Evolutionary conservation across 37 sponge, comb jelly and placozoan genomes (phyloP), one percentile per base, ranked within the genome.

Genomic region (Cliona cf. orientalis): DNA sequence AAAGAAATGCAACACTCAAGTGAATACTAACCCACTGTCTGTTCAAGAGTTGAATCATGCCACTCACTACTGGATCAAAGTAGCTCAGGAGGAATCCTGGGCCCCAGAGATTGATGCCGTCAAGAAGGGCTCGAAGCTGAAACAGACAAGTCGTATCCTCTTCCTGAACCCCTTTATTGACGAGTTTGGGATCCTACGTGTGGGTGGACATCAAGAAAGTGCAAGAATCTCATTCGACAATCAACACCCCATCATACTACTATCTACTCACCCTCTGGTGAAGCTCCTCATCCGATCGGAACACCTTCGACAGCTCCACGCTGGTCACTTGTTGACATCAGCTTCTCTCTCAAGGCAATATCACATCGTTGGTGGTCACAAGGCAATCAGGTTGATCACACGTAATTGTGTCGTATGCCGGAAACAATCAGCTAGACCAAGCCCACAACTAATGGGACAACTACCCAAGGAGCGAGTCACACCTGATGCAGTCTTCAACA

Each of bases 381-480:
- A n/a, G n/a, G n/a, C n/a, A n/a, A n/a, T n/a, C n/a, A n/a, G n/a
- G n/a, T n/a, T n/a, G n/a, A n/a, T n/a, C n/a, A n/a, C n/a, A n/a
- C n/a, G n/a, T n/a, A n/a, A n/a, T n/a, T n/a, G n/a, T n/a, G n/a
- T n/a, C n/a, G n/a, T n/a, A 58, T 88, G 84, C 58, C 45, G 84
- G 39, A 33, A 69, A 25, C 69, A 14, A 19, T 32, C 79, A 25
- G 79, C 75, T 9, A 75, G 45, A 49, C 80, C 90, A 35, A 62
- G 31, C 23, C 59, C 72, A 33, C 76, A 66, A 49, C 80, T 84
- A 35, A 62, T 42, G 35, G 53, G 60, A 33, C 76, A 66, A 43
- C 60, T 84, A 9, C 90, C 90, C 9, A 42, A 9, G 21, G 84
- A 78, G 42, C 69, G 80, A 4, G 53, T 84, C 7, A 74, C 80